Percentiles rank a stretch among this genome's conserved stretches.
Conservation (phyloP, 2,797 vertebrate species). For the Lepus townsendii region DNA sequence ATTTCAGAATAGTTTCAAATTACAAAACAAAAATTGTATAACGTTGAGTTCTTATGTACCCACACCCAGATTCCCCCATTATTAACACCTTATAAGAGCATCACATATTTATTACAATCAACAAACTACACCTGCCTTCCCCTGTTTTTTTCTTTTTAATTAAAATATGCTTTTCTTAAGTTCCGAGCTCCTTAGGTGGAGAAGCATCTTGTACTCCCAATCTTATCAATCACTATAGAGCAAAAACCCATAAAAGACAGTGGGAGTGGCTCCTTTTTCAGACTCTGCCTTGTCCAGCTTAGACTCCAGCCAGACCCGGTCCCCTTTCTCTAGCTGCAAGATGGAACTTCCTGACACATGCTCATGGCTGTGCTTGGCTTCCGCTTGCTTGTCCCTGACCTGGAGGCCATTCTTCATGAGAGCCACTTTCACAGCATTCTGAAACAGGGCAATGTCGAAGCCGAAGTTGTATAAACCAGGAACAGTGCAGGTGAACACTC, state of each 20-base stretch:
- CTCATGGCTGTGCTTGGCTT: not conserved
- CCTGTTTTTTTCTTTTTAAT: no score
- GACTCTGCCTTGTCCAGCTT: not conserved
- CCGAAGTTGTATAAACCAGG: conserved; percentile 87
- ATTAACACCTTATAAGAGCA: no score
- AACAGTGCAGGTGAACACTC: conserved; percentile 82
- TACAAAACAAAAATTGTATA: no score
- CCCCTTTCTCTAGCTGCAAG: not conserved
- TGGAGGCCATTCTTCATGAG: conserved; percentile 71
- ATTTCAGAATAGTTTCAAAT: no score
- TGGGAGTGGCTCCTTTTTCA: not conserved
- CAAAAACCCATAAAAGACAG: not conserved
- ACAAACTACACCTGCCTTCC: no score
- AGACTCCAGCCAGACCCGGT: conserved; percentile 48
- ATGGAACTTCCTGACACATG: conserved; percentile 1
- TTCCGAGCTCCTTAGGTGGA: no score
- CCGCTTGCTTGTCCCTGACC: not conserved
- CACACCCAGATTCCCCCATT: no score
- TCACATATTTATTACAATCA: no score
- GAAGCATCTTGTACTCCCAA: not conserved
- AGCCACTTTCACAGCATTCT: conserved; percentile 41
- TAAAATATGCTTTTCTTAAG: no score
- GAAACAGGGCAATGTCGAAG: conserved; percentile 77
- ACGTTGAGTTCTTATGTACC: no score
- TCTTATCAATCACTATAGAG: not conserved